Base-by-base conservation (phyloP, 2,113 vertebrate genomes). In the Poeciliopsis turrubarensis region DNA sequence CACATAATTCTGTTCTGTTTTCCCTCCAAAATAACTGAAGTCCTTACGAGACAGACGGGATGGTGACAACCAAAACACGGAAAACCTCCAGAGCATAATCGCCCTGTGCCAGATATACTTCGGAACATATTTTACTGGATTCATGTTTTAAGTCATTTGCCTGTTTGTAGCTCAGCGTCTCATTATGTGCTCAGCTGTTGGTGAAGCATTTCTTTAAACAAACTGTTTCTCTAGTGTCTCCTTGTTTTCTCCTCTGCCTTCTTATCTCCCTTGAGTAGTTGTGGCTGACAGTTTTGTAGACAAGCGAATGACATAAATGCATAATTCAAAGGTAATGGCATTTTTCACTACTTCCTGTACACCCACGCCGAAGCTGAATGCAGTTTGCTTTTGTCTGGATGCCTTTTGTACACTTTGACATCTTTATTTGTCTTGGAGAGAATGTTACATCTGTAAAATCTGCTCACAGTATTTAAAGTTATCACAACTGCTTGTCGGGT, bases 21-120 rank as follows among this genome's bases (percentile, higher is more conserved):
- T 66, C 62, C 44, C 44, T 29, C 41, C 44, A 69, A 63, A 79
- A 69, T 68, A 63, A n/a, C 80, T 76, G 25, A 77, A 60, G 73
- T 72, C 68, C 75, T 57, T 64, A 73, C 27, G 57, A 81, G 79
- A 77, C 84, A 89, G 84, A 87, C 76, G 82, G 79, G 17, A 47
- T 47, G 44, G 44, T 15, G 44, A 47, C 44, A 47, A 47, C 44
- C 44, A 47, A 5, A 62, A n/a, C 7, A 32, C 47, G 63, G 80
- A 88, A 19, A 47, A 19, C 44, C 1, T 47, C 60, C 41, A 73
- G 77, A 37, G 65, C 72, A 82, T 76, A 84, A 0, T 13, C 54
- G 71, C 73, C 85, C 76, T 70, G 57, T 27, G 66, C 66, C 32
- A 37, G 60, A 47, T 19, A 47, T 51, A 34, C 68, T 70, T 69